phyloP scores from a whole-genome alignment of 2,797 vertebrate genomes.

The Pangasius mekongensis region DNA sequence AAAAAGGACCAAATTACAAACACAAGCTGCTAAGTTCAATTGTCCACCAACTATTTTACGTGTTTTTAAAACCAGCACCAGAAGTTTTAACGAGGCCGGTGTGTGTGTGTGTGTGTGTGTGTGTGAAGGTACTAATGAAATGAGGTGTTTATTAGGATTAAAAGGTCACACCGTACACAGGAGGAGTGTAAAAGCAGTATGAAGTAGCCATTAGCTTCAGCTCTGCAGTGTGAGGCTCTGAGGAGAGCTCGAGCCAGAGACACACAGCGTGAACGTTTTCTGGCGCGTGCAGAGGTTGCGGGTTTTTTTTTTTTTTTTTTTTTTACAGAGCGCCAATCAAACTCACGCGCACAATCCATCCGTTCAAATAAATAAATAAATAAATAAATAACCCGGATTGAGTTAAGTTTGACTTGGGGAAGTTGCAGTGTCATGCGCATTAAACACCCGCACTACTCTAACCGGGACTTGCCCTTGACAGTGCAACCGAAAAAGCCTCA shows the following conservation, averaged over 20 bases:
- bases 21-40: not conserved
- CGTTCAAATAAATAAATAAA: not conserved
- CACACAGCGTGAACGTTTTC: not conserved
- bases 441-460: not conserved
- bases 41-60: not conserved
- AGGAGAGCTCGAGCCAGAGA: slow-evolving; percentile 3
- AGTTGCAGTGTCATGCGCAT: slow-evolving; percentile 52
- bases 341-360: too few relatives aligned
- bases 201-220: slow-evolving; percentile 14
- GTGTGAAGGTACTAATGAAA: not conserved
- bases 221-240: slow-evolving; percentile 29
- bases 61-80: not conserved
- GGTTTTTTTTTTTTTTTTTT: too few relatives aligned
- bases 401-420: slow-evolving; percentile 37
- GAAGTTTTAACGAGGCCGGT: too few relatives aligned
- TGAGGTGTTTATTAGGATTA: not conserved
- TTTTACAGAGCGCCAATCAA: too few relatives aligned
- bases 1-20: not conserved
- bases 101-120: too few relatives aligned
- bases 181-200: not conserved
- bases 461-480: slow-evolving; percentile 16
- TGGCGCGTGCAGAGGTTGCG: not conserved
- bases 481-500: not conserved
- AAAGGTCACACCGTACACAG: not conserved
- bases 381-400: not conserved